Conservation (phyloP, 2,888 invertebrate genomes). For the Oasisia sp. region DNA sequence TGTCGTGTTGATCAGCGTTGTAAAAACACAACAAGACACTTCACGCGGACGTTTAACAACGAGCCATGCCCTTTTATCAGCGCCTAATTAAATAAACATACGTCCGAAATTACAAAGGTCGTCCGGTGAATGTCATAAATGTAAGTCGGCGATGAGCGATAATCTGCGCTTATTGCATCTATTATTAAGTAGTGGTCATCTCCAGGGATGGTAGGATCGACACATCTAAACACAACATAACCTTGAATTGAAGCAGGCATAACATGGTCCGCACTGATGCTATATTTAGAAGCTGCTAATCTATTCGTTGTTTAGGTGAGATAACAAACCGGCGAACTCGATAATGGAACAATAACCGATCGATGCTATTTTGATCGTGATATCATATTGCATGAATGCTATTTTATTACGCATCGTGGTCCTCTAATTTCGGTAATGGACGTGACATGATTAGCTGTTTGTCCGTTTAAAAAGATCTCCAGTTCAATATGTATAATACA, state of each 20-base stretch:
- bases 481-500: too few relatives aligned
- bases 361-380: neutral
- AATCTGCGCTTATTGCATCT: neutral
- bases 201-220: neutral
- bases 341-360: neutral
- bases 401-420: neutral
- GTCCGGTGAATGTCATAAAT: neutral
- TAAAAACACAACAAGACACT: neutral
- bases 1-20: neutral
- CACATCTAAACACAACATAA: neutral
- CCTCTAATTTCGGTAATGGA: neutral
- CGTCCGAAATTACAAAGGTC: neutral
- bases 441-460: neutral
- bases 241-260: neutral
- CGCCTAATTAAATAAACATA: neutral
- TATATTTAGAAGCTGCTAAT: neutral
- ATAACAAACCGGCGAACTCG: neutral
- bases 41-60: neutral
- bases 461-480: too few relatives aligned
- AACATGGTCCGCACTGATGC: neutral
- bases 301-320: neutral
- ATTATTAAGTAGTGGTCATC: neutral
- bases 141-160: neutral
- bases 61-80: neutral
- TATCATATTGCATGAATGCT: neutral